Conservation (phyloP, 2,888 invertebrate genomes). For the Esperia sulphurella region DNA sequence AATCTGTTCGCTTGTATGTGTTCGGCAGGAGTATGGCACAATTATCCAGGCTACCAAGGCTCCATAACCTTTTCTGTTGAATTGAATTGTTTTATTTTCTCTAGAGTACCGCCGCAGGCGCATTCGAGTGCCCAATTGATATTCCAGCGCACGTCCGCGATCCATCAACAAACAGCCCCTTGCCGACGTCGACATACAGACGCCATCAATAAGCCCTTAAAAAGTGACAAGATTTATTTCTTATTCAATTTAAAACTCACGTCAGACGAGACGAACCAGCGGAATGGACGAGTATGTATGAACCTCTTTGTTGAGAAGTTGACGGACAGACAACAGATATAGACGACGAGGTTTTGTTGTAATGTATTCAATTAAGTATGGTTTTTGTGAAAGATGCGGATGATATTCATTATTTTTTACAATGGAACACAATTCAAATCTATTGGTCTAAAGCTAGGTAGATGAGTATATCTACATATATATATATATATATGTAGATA, state of each 20-base stretch:
- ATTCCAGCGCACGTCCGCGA: neutral
- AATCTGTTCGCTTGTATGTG: too few species aligned
- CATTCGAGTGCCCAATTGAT: neutral
- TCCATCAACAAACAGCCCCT: slow-evolving; percentile 2
- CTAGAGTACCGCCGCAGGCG: neutral
- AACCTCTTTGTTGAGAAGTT: neutral
- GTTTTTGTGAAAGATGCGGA: too few species aligned
- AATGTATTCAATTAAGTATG: too few species aligned
- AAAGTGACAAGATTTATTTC: slow-evolving; percentile 63
- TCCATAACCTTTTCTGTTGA: neutral
- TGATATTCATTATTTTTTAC: too few species aligned
- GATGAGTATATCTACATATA: too few species aligned
- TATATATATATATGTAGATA: too few species aligned
- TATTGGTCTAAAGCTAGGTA: too few species aligned
- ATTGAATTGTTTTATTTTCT: neutral
- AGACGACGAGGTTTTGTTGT: too few species aligned
- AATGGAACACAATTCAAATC: too few species aligned
- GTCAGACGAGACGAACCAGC: slow-evolving; percentile 12
- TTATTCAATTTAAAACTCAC: slow-evolving; percentile 61
- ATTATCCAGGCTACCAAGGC: too few species aligned
- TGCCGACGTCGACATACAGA: slow-evolving; percentile 12
- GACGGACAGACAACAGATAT: neutral
- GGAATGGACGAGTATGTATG: neutral
- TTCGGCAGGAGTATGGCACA: too few species aligned
- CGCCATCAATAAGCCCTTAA: slow-evolving; percentile 49